A percentile compares a stretch with the other conserved stretches of the same genome.
These are phyloP conservation scores for Drosophila lacteicornis DNA, from an alignment of 1,140 invertebrate genomes.

Conservation along the genomic window DNA sequence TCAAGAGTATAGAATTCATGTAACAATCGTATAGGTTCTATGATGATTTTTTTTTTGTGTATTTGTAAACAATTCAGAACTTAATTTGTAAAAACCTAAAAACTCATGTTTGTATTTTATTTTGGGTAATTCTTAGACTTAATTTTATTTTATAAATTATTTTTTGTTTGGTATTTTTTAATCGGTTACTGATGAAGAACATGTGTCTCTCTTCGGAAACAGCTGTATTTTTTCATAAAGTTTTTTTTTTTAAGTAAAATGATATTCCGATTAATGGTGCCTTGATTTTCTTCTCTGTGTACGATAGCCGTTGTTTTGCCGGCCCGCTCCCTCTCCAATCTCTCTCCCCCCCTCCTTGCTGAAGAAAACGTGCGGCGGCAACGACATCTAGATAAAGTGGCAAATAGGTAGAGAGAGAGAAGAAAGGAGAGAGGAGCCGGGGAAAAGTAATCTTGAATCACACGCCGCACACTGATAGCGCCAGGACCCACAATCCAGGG, in stretches of 20 bases:
- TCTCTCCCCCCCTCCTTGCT: background rate
- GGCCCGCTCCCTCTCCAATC: conserved; percentile 4
- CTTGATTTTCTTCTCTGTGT: conserved; percentile 9
- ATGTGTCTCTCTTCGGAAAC: too few relatives aligned
- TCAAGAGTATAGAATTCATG: too few relatives aligned
- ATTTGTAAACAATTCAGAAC: background rate
- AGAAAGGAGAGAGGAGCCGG: conserved; percentile 17
- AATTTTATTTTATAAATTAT: too few relatives aligned
- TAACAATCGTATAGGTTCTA: too few relatives aligned
- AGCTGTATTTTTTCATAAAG: background rate
- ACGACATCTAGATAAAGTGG: conserved; percentile 69
- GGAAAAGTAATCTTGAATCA: conserved; percentile 65
- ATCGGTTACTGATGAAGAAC: too few relatives aligned
- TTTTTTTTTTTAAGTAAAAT: background rate
- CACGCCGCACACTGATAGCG: conserved; percentile 61
- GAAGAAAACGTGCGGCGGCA: conserved; percentile 42
- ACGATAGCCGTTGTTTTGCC: background rate
- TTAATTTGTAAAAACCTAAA: background rate
- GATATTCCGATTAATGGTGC: background rate
- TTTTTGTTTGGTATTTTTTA: too few relatives aligned
- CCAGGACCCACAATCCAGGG: conserved; percentile 49
- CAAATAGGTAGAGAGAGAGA: conserved; percentile 32
- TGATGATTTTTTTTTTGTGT: too few relatives aligned
- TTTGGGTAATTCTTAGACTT: too few relatives aligned
- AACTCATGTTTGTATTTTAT: background rate